These are phyloP conservation scores for Omphaloscelis lunosa DNA, from an alignment of 2,888 invertebrate species.

Conservation along the genomic window DNA sequence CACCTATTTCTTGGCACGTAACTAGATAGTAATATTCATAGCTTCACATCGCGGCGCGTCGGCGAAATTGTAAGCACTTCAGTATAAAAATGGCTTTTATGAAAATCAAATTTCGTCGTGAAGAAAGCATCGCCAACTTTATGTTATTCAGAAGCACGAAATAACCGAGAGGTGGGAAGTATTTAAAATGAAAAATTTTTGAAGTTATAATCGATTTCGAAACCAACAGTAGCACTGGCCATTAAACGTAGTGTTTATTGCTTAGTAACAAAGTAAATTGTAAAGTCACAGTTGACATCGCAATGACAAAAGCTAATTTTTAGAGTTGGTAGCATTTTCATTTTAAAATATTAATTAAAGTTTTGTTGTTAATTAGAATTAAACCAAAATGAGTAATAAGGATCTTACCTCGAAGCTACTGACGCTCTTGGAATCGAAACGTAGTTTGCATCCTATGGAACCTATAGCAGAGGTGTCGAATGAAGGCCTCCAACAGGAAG, in stretches of 20 bases:
- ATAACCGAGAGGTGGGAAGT: conserved; percentile 9
- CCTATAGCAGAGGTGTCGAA: not conserved
- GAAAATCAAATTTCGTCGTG: conserved; percentile 70
- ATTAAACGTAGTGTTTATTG: not conserved
- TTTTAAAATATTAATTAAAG: not conserved
- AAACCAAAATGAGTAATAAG: conserved; percentile 37
- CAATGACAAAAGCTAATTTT: conserved; percentile 2
- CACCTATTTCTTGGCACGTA: conserved; percentile 16
- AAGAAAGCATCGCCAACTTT: conserved; percentile 53
- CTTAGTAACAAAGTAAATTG: not conserved
- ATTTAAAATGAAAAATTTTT: conserved; percentile 18
- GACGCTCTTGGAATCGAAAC: conserved; percentile 1
- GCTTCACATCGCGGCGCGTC: conserved; percentile 25
- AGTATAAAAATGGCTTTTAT: conserved; percentile 65
- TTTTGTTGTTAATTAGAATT: not conserved
- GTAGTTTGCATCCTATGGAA: not conserved
- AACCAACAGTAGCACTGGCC: conserved; percentile 28
- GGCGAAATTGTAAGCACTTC: conserved; percentile 52
- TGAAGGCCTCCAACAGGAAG: not conserved
- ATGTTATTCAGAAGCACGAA: conserved; percentile 39
- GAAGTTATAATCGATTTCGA: conserved; percentile 14
- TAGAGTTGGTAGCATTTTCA: not conserved
- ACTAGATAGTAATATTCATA: conserved; percentile 37
- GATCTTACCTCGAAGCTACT: not conserved
- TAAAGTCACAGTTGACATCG: conserved; percentile 30